phyloP scores from a whole-genome alignment of 1,140 invertebrate species.

The Aphaenogaster floridana region DNA sequence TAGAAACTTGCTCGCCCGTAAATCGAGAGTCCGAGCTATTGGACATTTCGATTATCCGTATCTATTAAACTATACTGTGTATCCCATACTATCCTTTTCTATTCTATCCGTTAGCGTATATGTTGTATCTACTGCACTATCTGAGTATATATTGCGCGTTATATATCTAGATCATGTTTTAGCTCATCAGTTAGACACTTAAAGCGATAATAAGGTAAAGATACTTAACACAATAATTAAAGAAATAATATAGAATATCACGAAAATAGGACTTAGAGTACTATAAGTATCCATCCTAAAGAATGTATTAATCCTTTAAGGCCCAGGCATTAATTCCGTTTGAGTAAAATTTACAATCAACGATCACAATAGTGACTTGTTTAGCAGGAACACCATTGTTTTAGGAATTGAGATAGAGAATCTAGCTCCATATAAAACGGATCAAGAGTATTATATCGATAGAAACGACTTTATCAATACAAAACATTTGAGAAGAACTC shows the following conservation, averaged over 20 bases:
- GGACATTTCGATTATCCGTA: conserved; percentile 45
- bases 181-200: background rate
- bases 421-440: no score
- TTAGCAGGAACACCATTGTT: no score
- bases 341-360: no score
- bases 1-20: conserved; percentile 36
- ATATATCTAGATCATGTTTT: background rate
- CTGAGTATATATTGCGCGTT: background rate
- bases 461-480: no score
- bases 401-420: no score
- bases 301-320: background rate
- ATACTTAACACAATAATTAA: conserved; percentile 12
- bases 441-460: no score
- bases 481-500: no score
- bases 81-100: background rate
- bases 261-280: background rate
- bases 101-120: background rate
- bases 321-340: no score
- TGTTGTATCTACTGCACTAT: background rate
- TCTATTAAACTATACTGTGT: conserved; percentile 40
- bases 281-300: background rate
- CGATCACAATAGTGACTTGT: no score
- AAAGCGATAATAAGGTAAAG: background rate
- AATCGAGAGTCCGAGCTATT: conserved; percentile 20
- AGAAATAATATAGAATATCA: background rate